Evolutionary conservation across 2,888 invertebrate species (phyloP).

Genomic region (Neoitamus cyanurus): DNA sequence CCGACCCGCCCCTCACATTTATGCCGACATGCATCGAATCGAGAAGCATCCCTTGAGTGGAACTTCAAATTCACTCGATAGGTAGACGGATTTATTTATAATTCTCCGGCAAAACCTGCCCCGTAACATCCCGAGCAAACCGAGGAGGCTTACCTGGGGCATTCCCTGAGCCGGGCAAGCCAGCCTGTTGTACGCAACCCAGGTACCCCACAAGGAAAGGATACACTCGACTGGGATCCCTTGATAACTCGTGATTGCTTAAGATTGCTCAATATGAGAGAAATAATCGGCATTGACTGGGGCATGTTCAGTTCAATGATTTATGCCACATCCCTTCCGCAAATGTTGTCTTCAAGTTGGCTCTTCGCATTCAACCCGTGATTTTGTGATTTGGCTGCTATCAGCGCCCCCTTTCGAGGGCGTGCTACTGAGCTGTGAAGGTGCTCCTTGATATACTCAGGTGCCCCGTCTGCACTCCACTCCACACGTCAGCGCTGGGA

Average conservation of each 20-base stretch:
- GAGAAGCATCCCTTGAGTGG: background rate
- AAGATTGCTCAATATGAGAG: slow-evolving; percentile 5
- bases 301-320: slow-evolving; percentile 1
- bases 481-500: background rate
- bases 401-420: background rate
- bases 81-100: background rate
- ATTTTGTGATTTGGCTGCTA: background rate
- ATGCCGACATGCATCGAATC: background rate
- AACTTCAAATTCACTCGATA: background rate
- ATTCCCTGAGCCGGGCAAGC: background rate
- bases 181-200: background rate
- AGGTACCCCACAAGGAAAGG: background rate
- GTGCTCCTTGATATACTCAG: background rate
- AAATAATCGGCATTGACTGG: background rate
- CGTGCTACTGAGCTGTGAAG: background rate
- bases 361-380: background rate
- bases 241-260: background rate
- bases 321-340: background rate
- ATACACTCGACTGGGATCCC: background rate
- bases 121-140: background rate
- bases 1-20: background rate
- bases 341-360: background rate
- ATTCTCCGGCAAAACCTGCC: background rate
- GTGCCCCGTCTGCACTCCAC: background rate
- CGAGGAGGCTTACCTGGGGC: background rate